phyloP scores from a whole-genome alignment of 2,113 vertebrate species.

The Dromas ardeola region DNA sequence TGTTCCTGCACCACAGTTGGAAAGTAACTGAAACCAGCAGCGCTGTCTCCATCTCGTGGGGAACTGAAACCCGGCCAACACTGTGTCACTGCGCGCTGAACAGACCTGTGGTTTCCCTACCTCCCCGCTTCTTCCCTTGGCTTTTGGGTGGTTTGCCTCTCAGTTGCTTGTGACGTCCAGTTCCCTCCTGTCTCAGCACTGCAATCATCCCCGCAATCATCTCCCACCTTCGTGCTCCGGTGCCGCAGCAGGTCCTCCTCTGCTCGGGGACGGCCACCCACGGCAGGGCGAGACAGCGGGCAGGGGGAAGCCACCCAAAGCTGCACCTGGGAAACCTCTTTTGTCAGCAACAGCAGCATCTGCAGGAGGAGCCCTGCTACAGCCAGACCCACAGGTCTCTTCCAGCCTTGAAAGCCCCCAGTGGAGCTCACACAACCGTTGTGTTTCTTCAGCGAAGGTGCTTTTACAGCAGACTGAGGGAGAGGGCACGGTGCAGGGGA shows the following conservation, averaged over 20 bases:
- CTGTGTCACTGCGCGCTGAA: rapidly evolving
- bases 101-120: rapidly evolving
- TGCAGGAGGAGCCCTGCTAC: not conserved
- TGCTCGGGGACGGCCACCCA: not conserved
- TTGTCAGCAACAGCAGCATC: not conserved
- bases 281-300: rapidly evolving
- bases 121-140: not conserved
- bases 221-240: not conserved
- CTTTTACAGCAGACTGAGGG: not conserved
- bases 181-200: not conserved
- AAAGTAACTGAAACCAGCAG: not conserved
- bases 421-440: not conserved
- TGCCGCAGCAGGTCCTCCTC: not conserved
- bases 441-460: not conserved
- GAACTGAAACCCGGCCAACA: not conserved
- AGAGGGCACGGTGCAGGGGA: not conserved
- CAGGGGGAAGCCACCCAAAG: not conserved
- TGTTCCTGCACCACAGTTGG: not conserved
- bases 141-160: not conserved
- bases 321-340: not conserved
- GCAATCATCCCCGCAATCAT: not conserved
- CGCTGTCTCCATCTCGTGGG: slow-evolving; percentile 3
- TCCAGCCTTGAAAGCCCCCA: not conserved
- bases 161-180: rapidly evolving
- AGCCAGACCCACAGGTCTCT: not conserved